Evolutionary conservation across 1,140 invertebrate species (phyloP), one percentile per base, ranked within the genome.

Genomic region (Tyrophagus putrescentiae): DNA sequence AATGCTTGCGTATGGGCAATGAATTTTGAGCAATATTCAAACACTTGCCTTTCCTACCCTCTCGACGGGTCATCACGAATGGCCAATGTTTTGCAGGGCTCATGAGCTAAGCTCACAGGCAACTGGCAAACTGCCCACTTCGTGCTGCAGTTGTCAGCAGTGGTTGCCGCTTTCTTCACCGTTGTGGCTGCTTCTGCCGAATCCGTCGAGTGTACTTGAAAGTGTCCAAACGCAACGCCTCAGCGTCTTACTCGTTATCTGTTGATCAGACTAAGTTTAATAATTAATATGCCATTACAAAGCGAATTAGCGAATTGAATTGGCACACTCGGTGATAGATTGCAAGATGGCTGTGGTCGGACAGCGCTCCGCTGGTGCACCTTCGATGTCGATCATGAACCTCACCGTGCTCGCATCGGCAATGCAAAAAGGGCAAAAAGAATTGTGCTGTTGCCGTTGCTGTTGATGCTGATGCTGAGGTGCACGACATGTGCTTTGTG

Each of bases 221-320:
- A 39, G 21, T 13, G 21, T 21, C 36, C 13, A 13, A 39, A 39
- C 36, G 21, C 36, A 13, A 21, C 21, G 13, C 36, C 21, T 21
- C 21, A 13, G 21, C 36, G 13, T 13, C 36, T 13, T 39, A 13
- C 13, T 48, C 45, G 45, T 48, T 48, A 48, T 48, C 45, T 48
- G 45, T 48, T 48, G 45, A 48, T 48, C 45, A 48, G 7, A 25
- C 31, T 13, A 25, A 29, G 18, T 25, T 48, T 48, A 48, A 48
- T 48, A 48, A 48, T 48, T 48, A 48, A 48, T 48, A 48, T 48
- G 45, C 45, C 45, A 48, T 48, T 48, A 48, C 18, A 48, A 48
- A 48, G 45, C 45, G 45, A 48, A 48, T 48, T 48, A 48, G 45
- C 45, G 18, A 48, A 48, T 39, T 48, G 45, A 48, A 48, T 48